Conservation (phyloP, 2,113 vertebrate species). For the Tychaedon coryphoeus region DNA sequence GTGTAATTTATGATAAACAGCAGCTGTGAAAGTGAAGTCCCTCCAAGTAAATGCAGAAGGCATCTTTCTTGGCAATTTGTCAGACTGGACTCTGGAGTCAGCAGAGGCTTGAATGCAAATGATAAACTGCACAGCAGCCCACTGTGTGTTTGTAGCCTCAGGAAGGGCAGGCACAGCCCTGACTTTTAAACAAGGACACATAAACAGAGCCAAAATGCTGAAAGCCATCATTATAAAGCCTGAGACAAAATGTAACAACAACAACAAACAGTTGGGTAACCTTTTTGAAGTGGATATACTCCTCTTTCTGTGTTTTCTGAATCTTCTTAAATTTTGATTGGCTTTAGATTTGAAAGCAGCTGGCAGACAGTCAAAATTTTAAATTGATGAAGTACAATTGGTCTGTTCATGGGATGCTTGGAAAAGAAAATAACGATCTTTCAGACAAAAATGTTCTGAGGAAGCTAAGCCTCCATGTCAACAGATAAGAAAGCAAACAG, state of each 20-base stretch:
- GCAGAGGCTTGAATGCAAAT: background rate
- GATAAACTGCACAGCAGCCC: background rate
- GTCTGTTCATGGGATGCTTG: conserved; percentile 47
- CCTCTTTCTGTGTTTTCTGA: conserved; percentile 27
- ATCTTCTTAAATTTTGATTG: conserved; percentile 44
- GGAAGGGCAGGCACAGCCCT: background rate
- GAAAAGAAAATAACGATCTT: conserved; percentile 57
- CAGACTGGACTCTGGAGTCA: background rate
- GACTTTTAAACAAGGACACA: conserved; percentile 11
- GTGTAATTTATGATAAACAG: background rate
- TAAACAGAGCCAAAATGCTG: conserved; percentile 34
- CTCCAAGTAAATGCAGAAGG: background rate
- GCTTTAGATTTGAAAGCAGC: conserved; percentile 53
- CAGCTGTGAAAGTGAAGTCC: background rate
- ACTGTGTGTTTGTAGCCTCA: background rate
- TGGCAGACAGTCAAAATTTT: conserved; percentile 41
- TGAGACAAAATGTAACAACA: conserved; percentile 16
- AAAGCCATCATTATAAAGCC: conserved; percentile 51
- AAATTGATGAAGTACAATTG: conserved; percentile 51
- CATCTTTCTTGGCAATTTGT: background rate
- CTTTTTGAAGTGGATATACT: conserved; percentile 52
- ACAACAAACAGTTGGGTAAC: conserved; percentile 35
- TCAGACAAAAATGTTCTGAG: conserved; percentile 52
- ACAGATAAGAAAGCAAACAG: conserved; percentile 43
- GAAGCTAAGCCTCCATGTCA: conserved; percentile 48